Base-by-base conservation (phyloP, 2,113 vertebrate genomes). In the Tursiops truncatus region DNA sequence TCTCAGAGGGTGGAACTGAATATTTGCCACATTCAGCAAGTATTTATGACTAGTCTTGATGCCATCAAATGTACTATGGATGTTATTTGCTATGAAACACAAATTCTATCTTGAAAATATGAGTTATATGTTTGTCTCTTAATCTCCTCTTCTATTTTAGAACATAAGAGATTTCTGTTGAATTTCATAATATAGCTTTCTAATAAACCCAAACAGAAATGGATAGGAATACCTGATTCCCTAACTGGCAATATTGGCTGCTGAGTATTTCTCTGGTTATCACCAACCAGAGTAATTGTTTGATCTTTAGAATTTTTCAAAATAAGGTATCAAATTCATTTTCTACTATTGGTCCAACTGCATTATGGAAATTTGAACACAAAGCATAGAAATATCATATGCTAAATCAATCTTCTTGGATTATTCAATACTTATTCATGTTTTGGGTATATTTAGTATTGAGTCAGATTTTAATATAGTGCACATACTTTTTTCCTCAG, bases 381-480 rank as follows among this genome's bases (percentile, higher is more conserved):
- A 96, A 92, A 92, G 65, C 38, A 33, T 87, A 92, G 73, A 65
- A 47, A 33, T 81, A 94, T 50, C 67, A 88, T 23, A 83, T 81
- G 65, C 33, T 93, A 73, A 70, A 80, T 91, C n/a, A 94, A 62
- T 73, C 74, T 95, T 90, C 47, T 83, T 95, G 70, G 31, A 94
- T 94, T 96, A 91, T 91, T 83, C 47, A 82, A 62, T 81, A 94
- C 83, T 89, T 90, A 95, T 96, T 96, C 67, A 76, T 95, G 67
- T 73, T 96, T 93, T 65, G 14, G 44, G 36, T 77, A 56, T 95
- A 80, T 96, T 92, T 92, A 41, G 5, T 70, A 91, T 60, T 91
- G 68, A 91, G 53, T 91, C 38, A 56, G 38, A 91, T 85, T 97
- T 96, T 97, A 97, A 96, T 85, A 90, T 44, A 85, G 81, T 73